Evolutionary conservation across 2,797 vertebrate genomes (phyloP), one percentile per base, ranked within the genome.

Genomic region (Tapera naevia): DNA sequence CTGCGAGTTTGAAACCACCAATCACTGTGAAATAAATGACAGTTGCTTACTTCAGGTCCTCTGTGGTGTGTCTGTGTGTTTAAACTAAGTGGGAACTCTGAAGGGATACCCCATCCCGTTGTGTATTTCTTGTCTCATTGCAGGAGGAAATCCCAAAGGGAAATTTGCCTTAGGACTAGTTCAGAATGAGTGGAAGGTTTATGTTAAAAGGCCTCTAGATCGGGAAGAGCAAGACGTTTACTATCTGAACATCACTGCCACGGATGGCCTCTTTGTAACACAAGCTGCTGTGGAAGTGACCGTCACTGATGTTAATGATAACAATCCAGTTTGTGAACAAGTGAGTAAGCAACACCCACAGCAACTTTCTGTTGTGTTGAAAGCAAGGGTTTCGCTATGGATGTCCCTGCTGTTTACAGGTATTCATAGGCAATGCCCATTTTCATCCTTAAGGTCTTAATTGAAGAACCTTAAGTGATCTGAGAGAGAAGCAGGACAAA

Each of bases 181-280:
- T 90, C 99, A 99, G 94, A 99, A 97, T 11, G 99, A 99, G 89
- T 99, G 99, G 99, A 99, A 99, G 87, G 99, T 99, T 95, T 99
- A 99, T 21, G 99, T 99, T 80, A 99, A 99, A 96, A 98, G 99
- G 45, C 98, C 98, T 2, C 96, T 99, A 71, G 99, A 99, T 93
- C 97, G 99, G 14, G 99, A 99, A 96, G 98, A 99, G 33, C 98
- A 98, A 90, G 98, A 98, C 50, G 65, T 98, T 75, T 99, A 99
- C 97, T 95, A 98, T 46, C 98, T 99, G 93, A 99, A 99, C 75
- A 98, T 99, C 95, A 99, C 99, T 0, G 99, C 99, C 28, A 99
- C 98, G 0, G 99, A 99, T 25, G 99, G 99, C 61, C 99, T 99
- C 16, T 99, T 99, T 65, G 99, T 99, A 85, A 99, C 99, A 28